A percentile compares a stretch with the other conserved stretches of the same genome.
Conservation (phyloP, 2,888 invertebrate genomes). For the Stenodema calcarata region DNA sequence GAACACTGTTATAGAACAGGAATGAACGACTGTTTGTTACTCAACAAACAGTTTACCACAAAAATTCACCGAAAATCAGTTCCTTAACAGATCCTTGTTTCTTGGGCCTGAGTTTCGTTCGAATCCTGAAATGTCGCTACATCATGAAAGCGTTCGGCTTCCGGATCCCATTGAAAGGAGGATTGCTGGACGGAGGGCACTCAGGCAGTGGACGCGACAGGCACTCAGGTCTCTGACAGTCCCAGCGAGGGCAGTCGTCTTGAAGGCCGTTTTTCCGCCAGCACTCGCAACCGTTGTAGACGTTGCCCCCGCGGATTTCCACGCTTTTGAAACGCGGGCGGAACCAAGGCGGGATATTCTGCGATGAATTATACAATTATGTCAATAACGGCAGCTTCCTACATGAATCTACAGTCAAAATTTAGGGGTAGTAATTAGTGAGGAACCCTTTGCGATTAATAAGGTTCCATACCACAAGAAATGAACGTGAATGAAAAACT, state of each 20-base stretch:
- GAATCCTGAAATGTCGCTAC: too few relatives aligned
- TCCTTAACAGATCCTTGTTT: too few relatives aligned
- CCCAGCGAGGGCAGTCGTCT: conserved; percentile 66
- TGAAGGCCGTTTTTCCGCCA: conserved; percentile 69
- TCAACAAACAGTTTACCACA: too few relatives aligned
- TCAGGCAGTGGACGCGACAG: conserved; percentile 62
- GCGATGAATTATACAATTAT: background rate
- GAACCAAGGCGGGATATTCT: conserved; percentile 55
- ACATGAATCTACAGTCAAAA: too few relatives aligned
- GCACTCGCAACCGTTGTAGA: conserved; percentile 68
- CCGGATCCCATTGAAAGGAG: conserved; percentile 50
- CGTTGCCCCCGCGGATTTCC: conserved; percentile 66
- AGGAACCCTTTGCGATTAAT: too few relatives aligned
- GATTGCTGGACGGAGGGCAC: conserved; percentile 46
- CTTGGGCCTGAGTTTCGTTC: too few relatives aligned
- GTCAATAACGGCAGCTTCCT: background rate
- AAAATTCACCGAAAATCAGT: too few relatives aligned
- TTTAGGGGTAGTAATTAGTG: too few relatives aligned
- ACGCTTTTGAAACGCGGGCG: conserved; percentile 59
- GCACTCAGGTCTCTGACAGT: conserved; percentile 63
- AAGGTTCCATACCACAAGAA: too few relatives aligned
- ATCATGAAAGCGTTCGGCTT: conserved; percentile 50
- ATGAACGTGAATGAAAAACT: too few relatives aligned
- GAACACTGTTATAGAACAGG: too few relatives aligned
- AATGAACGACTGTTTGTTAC: too few relatives aligned